phyloP scores from a whole-genome alignment of 2,888 invertebrate genomes.

The Diadegma fenestrale region DNA sequence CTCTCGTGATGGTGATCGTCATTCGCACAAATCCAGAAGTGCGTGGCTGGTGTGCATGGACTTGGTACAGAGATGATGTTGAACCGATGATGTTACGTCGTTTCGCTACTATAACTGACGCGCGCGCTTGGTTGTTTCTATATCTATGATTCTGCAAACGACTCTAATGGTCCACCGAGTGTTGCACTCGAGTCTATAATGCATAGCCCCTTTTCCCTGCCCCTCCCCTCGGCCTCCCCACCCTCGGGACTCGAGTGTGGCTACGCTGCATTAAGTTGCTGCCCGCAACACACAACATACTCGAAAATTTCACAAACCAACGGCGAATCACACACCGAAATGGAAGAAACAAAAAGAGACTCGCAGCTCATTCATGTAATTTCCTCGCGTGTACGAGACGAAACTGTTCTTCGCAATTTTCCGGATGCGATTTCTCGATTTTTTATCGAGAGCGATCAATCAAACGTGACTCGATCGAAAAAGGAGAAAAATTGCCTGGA shows the following conservation, averaged over 20 bases:
- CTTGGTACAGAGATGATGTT: conserved; percentile 45
- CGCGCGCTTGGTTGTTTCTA: conserved; percentile 42
- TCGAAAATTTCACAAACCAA: conserved; percentile 58
- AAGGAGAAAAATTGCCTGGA: too few species aligned
- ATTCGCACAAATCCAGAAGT: conserved; percentile 28
- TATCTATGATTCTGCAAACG: conserved; percentile 64
- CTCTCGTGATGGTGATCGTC: conserved; percentile 53
- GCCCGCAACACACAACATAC: conserved; percentile 51
- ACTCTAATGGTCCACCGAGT: conserved; percentile 69
- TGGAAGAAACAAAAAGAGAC: conserved; percentile 23
- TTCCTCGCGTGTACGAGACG: neutral
- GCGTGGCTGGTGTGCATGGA: conserved; percentile 33
- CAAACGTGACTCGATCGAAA: too few species aligned
- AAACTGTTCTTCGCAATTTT: too few species aligned
- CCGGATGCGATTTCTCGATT: too few species aligned
- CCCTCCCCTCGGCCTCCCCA: neutral
- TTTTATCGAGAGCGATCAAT: too few species aligned
- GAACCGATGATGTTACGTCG: conserved; percentile 54
- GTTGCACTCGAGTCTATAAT: conserved; percentile 68
- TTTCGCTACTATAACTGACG: conserved; percentile 46
- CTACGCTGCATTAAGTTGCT: conserved; percentile 55
- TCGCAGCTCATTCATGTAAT: neutral
- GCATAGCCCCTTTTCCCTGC: conserved; percentile 53
- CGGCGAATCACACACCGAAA: conserved; percentile 9
- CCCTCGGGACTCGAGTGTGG: conserved; percentile 39